A percentile compares a stretch with the other conserved stretches of the same genome.
phyloP scores from a whole-genome alignment of 2,888 invertebrate genomes.

The Galeruca laticollis region DNA sequence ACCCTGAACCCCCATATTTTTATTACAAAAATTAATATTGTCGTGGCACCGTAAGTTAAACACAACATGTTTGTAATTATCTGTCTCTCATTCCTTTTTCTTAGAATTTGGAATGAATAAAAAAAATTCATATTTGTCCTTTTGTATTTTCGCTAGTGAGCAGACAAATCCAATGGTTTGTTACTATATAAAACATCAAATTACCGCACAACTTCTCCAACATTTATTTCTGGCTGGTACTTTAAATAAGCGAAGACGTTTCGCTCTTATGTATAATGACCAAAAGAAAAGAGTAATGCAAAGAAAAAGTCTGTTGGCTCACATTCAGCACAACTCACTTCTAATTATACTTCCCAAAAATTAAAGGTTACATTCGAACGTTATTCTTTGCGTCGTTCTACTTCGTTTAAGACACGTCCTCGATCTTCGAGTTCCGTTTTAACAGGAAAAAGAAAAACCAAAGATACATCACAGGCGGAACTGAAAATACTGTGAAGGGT shows the following conservation, averaged over 20 bases:
- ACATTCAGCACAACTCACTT: constrained; percentile 25
- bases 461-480: constrained; percentile 9
- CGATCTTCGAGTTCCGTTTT: constrained; percentile 23
- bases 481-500: not conserved
- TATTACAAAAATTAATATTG: too few species aligned
- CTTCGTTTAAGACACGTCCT: constrained; percentile 23
- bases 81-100: too few species aligned
- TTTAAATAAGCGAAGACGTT: constrained; percentile 24
- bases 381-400: constrained; percentile 26
- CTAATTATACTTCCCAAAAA: constrained; percentile 30
- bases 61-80: too few species aligned
- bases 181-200: not conserved
- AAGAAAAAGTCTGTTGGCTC: constrained; percentile 15
- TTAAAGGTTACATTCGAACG: constrained; percentile 17
- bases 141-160: not conserved
- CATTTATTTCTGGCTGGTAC: constrained; percentile 22
- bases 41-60: too few species aligned
- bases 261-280: constrained; percentile 23
- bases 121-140: not conserved
- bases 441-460: constrained; percentile 17
- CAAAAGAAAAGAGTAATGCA: constrained; percentile 13
- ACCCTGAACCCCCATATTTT: too few species aligned
- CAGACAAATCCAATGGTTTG: not conserved
- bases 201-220: constrained; percentile 12
- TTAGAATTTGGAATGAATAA: too few species aligned